These are phyloP conservation scores for Phrynosoma blainvillii DNA, from an alignment of 2,113 vertebrate species.

Conservation along the genomic window DNA sequence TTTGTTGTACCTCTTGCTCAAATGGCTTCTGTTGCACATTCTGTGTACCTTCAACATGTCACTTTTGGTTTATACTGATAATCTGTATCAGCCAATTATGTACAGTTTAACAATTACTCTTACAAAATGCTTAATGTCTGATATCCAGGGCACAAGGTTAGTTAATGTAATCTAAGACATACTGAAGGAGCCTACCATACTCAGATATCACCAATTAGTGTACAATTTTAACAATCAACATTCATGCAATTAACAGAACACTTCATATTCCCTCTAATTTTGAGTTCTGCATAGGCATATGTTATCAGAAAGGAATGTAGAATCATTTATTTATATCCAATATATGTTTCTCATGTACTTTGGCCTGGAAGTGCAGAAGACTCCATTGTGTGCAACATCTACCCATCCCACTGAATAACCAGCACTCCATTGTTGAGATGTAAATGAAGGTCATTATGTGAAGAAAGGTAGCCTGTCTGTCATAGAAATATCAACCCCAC, in stretches of 20 bases:
- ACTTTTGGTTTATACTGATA: conserved; percentile 58
- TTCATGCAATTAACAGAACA: conserved; percentile 74
- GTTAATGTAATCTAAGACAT: conserved; percentile 75
- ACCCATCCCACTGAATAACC: neutral
- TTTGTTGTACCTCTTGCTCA: conserved; percentile 45
- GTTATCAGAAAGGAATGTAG: conserved; percentile 71
- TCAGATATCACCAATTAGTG: conserved; percentile 79
- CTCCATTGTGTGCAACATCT: conserved; percentile 11
- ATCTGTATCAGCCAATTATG: conserved; percentile 75
- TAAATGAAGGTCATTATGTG: neutral
- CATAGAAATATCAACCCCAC: neutral
- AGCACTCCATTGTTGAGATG: neutral
- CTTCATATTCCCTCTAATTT: conserved; percentile 72
- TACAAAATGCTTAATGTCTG: conserved; percentile 66
- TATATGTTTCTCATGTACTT: conserved; percentile 53
- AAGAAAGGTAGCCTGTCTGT: neutral
- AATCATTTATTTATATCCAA: conserved; percentile 65
- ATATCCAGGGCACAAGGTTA: conserved; percentile 70
- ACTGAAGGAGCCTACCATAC: conserved; percentile 73
- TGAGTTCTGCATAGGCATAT: conserved; percentile 69
- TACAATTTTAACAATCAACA: conserved; percentile 76
- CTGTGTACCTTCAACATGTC: conserved; percentile 53
- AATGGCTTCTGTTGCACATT: conserved; percentile 40
- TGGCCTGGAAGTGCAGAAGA: conserved; percentile 42
- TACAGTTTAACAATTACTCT: conserved; percentile 53